Conservation (phyloP, 2,888 invertebrate species). For the Chirona hameri region DNA sequence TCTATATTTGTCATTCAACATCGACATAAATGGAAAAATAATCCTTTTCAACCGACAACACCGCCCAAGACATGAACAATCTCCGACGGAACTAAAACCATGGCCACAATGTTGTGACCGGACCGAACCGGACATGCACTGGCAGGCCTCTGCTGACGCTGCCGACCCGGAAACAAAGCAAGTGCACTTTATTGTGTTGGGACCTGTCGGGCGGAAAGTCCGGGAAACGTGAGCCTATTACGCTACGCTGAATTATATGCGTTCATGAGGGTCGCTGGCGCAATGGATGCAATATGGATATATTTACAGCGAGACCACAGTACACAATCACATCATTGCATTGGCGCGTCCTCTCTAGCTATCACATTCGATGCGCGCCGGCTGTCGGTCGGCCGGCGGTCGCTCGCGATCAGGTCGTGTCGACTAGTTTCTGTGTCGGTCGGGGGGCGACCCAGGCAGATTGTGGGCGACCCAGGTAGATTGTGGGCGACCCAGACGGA, state of each 20-base stretch:
- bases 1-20: background rate
- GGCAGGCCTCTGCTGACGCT: no score
- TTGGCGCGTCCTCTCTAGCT: background rate
- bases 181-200: background rate
- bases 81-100: background rate
- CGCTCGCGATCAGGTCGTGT: background rate
- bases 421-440: background rate
- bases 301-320: background rate
- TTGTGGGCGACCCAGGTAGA: background rate
- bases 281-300: background rate
- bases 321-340: background rate
- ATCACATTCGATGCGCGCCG: background rate
- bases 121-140: no score
- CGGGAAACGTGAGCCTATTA: background rate
- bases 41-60: background rate
- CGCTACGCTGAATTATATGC: background rate
- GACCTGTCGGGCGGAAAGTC: background rate
- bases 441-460: background rate
- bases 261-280: background rate
- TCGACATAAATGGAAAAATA: slow-evolving; percentile 6
- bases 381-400: background rate
- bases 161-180: background rate
- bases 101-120: background rate
- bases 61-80: background rate
- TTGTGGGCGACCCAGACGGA: background rate